A percentile compares a stretch with the other conserved stretches of the same genome.
These are phyloP conservation scores for Noctua janthe DNA, from an alignment of 2,888 invertebrate species.

Conservation along the genomic window DNA sequence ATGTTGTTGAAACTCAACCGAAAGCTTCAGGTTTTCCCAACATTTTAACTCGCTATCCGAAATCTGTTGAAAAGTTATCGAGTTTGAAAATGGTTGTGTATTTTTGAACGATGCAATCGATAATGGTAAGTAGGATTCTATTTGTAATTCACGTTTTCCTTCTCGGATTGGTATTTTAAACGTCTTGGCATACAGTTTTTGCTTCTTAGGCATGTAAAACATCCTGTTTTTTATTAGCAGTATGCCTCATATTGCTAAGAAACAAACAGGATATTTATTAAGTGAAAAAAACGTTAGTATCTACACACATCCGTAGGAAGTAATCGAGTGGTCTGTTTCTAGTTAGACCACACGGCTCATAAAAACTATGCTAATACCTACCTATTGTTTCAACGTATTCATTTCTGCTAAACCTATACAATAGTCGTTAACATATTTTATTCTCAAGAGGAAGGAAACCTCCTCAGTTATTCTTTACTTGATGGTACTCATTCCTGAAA, in stretches of 20 bases:
- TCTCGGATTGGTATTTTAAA: neutral
- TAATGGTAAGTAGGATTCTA: constrained; percentile 38
- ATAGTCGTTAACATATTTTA: neutral
- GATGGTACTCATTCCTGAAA: neutral
- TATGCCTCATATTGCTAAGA: neutral
- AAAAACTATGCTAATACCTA: constrained; percentile 16
- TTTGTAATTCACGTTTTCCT: neutral
- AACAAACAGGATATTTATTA: neutral
- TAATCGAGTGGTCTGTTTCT: neutral
- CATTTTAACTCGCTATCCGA: constrained; percentile 55
- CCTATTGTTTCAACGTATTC: constrained; percentile 18
- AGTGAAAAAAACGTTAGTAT: neutral
- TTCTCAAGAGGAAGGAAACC: neutral
- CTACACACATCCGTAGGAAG: neutral
- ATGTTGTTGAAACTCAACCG: constrained; percentile 52
- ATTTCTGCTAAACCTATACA: constrained; percentile 8
- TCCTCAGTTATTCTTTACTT: too few species aligned
- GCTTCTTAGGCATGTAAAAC: neutral
- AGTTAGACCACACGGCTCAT: constrained; percentile 7
- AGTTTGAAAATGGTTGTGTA: constrained; percentile 59
- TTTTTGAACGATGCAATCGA: constrained; percentile 59
- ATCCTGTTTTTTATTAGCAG: neutral
- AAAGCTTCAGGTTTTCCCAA: constrained; percentile 42
- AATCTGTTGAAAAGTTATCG: constrained; percentile 59
- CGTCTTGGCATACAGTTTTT: neutral